phyloP scores from a whole-genome alignment of 2,888 invertebrate genomes.

The Drosophila anceps region DNA sequence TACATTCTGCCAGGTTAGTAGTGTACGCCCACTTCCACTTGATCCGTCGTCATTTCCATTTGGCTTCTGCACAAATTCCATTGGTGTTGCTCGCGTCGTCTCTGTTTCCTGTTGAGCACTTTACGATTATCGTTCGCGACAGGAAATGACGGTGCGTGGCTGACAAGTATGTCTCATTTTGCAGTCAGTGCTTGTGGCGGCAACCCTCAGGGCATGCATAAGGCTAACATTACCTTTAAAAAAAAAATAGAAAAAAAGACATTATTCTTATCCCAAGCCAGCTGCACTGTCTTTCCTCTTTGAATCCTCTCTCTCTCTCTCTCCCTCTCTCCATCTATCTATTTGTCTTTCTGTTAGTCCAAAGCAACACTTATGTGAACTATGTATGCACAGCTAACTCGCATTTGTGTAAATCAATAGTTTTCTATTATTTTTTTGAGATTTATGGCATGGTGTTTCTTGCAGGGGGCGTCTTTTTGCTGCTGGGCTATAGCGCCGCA shows the following conservation, averaged over 20 bases:
- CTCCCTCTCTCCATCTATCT: not conserved
- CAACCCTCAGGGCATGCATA: slow-evolving; percentile 16
- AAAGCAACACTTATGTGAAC: slow-evolving; percentile 30
- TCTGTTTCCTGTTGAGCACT: slow-evolving; percentile 58
- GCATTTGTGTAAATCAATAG: slow-evolving; percentile 60
- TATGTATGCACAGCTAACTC: slow-evolving; percentile 29
- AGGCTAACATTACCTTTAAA: slow-evolving; percentile 32
- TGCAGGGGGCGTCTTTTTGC: slow-evolving; percentile 92
- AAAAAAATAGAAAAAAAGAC: slow-evolving; percentile 9
- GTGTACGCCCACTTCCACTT: slow-evolving; percentile 33
- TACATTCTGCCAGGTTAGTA: slow-evolving; percentile 85
- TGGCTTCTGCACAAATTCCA: slow-evolving; percentile 38
- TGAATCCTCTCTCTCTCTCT: not conserved
- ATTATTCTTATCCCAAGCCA: slow-evolving; percentile 36
- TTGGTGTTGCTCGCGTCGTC: slow-evolving; percentile 11
- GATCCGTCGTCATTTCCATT: slow-evolving; percentile 59
- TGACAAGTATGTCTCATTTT: slow-evolving; percentile 34
- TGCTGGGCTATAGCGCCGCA: slow-evolving; percentile 95
- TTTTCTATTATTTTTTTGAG: slow-evolving; percentile 31
- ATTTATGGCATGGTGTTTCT: slow-evolving; percentile 60
- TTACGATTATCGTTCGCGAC: slow-evolving; percentile 69
- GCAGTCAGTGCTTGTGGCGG: slow-evolving; percentile 3
- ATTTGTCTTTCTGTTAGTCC: not conserved
- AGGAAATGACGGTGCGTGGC: slow-evolving; percentile 58
- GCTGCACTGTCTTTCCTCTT: slow-evolving; percentile 39